Base-by-base conservation (phyloP, 37 sponge, comb jelly and placozoan genomes). In the Cladorhizidae sp. region DNA sequence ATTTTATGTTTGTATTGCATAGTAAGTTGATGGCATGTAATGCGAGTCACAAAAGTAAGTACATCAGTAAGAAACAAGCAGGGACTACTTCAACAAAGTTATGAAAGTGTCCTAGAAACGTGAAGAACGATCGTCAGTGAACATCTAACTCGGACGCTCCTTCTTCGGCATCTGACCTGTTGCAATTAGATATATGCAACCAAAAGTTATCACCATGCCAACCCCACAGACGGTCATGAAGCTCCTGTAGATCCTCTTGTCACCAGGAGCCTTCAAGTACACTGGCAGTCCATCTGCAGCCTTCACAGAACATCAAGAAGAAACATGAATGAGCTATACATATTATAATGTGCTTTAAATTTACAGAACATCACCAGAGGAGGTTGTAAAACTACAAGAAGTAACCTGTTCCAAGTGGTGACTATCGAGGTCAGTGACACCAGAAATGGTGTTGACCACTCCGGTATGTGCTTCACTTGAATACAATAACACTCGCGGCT, bases 141-240 rank as follows among this genome's bases (percentile, higher is more conserved):
- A 9, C 20, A 68, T 20, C 69, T 68, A 68, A 28, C 31, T 72
- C 22, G 39, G 39, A 9, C 73, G 50, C 57, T 75, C 58, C 57
- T 86, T 91, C 75, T 86, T 86, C 23, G 68, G 72, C 64, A 91
- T 63, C 21, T 67, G 43, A 29, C 80, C 83, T 32, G 70, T 79
- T 56, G 92, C 87, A 87, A 91, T 86, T 36, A 62, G 49, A 38
- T 58, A 80, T 41, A 91, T 78, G 42, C 69, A 28, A 22, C n/a
- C 45, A 3, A 55, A 38, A 9, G 88, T 50, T n/a, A 87, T 22
- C 7, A 75, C 87, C n/a, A 91, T 21, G 11, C 84, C 88, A 56
- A 78, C 42, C n/a, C 83, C 61, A 64, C 70, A 65, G 42, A 74
- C n/a, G 20, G 43, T 63, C 88, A 87, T 83, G 6, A 62, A 51